phyloP scores from a whole-genome alignment of 2,797 vertebrate species.

The Capromys pilorides region DNA sequence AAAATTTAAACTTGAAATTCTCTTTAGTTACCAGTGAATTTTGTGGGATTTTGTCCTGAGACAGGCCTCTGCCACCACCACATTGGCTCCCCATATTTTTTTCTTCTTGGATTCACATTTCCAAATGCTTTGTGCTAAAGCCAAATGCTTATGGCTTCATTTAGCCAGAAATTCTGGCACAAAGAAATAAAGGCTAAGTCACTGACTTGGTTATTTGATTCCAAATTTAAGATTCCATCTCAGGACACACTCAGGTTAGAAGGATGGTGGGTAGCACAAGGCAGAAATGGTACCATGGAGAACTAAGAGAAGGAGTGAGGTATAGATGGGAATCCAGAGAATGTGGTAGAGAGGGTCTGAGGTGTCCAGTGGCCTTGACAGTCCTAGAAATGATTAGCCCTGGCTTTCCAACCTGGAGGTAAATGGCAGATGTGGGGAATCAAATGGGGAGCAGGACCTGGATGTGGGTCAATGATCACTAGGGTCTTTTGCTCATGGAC shows the following conservation, averaged over 20 bases:
- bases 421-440: no score
- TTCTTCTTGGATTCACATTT: background rate
- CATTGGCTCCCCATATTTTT: rapidly evolving
- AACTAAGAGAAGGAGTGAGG: background rate
- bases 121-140: background rate
- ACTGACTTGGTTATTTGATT: background rate
- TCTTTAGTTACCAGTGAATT: background rate
- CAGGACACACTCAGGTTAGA: background rate
- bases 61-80: background rate
- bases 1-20: background rate
- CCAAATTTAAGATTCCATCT: background rate
- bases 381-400: background rate
- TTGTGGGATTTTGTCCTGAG: background rate
- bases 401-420: background rate
- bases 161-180: background rate
- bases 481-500: background rate
- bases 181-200: background rate
- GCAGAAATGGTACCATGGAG: no score
- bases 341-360: rapidly evolving
- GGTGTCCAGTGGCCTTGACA: background rate
- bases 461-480: background rate
- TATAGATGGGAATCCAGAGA: background rate
- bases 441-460: background rate
- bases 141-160: no score
- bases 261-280: background rate